Base-by-base conservation (phyloP, 2,888 invertebrate genomes). In the Lamellibrachia columna region DNA sequence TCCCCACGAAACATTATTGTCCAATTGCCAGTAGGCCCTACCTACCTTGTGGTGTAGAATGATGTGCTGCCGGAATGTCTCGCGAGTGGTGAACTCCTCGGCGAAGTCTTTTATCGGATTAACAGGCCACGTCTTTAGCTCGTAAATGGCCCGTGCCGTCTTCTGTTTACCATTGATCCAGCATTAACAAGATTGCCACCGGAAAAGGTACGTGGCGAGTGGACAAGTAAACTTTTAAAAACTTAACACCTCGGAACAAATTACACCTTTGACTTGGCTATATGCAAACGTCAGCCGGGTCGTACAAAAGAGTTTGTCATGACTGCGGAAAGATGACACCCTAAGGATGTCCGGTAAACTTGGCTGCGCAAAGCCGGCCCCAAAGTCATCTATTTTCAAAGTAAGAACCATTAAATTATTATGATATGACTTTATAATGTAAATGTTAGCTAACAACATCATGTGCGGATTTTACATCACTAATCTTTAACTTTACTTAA, bases 81-180 rank as follows among this genome's bases (percentile, higher is more conserved):
- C 75, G 15, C 75, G 75, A 15, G 2, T 75, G 75, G 75, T n/a
- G 22, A 75, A 75, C 75, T 75, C 75, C 22, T 22, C 75, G 75
- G 75, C 75, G 22, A 75, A 75, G 22, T 75, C 75, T 15, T 75
- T 11, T 75, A 75, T 75, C 75, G 75, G 22, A 58, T 93, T 92
- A 53, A 93, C 94, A 4, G 95, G 95, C 95, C 95, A 95, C 92
- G 94, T 94, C 7, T 95, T 94, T 1, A 95, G 93, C 40, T 94
- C 93, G 90, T 94, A 94, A 8, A 95, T 93, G 0, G 91, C 52
- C 28, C n/a, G 75, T n/a, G 75, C 15, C 75, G 75, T 75, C 75
- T 22, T 75, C 75, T 75, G 75, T 40, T 40, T 40, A 40, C 40
- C 40, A 40, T 75, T 1, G 75, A n/a, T 15, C 75, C 58, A 58